Percentiles rank a stretch among this genome's conserved stretches.
phyloP scores from a whole-genome alignment of 2,113 vertebrate species.

The Serinus canaria region DNA sequence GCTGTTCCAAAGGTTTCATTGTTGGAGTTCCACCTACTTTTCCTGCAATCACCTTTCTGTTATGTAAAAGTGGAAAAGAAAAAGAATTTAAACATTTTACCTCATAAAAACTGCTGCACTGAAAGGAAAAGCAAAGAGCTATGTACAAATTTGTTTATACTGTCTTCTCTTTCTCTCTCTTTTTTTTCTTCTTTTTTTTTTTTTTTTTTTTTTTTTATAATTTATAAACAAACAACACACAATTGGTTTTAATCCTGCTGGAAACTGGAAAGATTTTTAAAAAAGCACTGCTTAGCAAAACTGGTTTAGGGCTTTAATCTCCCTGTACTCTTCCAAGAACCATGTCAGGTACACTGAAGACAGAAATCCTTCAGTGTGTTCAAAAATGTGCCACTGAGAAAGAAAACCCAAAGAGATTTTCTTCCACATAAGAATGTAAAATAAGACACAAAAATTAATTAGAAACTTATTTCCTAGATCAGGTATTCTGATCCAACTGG shows the following conservation, averaged over 20 bases:
- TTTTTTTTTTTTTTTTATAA: neutral
- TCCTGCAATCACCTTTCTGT: neutral
- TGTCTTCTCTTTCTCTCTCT: fast-evolving
- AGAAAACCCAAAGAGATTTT: neutral
- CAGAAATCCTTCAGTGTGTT: neutral
- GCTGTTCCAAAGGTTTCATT: neutral
- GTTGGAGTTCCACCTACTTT: neutral
- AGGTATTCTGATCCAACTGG: neutral
- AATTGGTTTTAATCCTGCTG: constrained; percentile 20
- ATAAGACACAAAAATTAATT: neutral
- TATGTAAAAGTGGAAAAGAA: neutral
- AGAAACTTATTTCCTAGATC: neutral
- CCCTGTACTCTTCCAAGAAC: neutral
- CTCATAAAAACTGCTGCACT: neutral
- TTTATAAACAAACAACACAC: neutral
- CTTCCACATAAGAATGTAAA: neutral
- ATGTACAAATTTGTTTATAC: neutral
- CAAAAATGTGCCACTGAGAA: neutral
- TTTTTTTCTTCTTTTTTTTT: fast-evolving
- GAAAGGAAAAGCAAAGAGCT: neutral
- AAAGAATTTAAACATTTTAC: neutral
- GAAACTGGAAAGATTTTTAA: constrained; percentile 9
- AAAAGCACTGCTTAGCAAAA: neutral
- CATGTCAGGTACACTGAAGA: neutral
- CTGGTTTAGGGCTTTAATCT: neutral